These are phyloP conservation scores for Notarius quadriscutis DNA, from an alignment of 2,113 vertebrate species.

Conservation along the genomic window DNA sequence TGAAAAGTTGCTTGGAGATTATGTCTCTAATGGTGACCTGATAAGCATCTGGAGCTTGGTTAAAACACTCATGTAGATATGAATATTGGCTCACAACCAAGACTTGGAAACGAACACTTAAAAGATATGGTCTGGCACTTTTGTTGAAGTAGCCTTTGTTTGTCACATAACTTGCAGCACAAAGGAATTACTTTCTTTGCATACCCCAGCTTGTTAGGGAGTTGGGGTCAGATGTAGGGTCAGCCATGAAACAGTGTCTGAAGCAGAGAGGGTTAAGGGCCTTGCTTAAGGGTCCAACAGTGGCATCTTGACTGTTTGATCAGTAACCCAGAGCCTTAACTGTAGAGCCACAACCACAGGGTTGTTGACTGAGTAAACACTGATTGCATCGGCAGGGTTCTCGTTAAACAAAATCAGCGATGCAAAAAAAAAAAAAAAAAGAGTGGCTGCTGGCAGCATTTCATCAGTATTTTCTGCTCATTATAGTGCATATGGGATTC, in stretches of 20 bases:
- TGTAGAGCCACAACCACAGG: too few species aligned
- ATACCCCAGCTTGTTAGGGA: too few species aligned
- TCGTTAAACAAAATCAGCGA: not conserved
- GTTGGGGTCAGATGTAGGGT: too few species aligned
- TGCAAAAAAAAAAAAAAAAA: not conserved
- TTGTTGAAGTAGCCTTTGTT: too few species aligned
- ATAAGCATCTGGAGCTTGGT: not conserved
- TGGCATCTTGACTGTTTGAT: too few species aligned
- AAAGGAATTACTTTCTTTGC: too few species aligned
- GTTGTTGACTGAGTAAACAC: not conserved
- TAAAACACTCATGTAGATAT: not conserved
- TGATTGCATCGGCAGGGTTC: not conserved
- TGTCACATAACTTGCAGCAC: too few species aligned
- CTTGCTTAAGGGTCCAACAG: too few species aligned
- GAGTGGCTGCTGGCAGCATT: not conserved
- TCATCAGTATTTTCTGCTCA: not conserved
- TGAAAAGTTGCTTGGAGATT: not conserved
- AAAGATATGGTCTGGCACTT: not conserved
- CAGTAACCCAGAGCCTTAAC: too few species aligned
- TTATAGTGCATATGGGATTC: not conserved
- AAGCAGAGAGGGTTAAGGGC: too few species aligned
- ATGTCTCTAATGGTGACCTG: not conserved
- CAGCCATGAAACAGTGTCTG: too few species aligned
- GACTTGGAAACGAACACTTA: not conserved
- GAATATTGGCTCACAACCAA: not conserved